A percentile compares a stretch with the other conserved stretches of the same genome.
phyloP scores from a whole-genome alignment of 2,113 vertebrate species.

The Petroica traversi region DNA sequence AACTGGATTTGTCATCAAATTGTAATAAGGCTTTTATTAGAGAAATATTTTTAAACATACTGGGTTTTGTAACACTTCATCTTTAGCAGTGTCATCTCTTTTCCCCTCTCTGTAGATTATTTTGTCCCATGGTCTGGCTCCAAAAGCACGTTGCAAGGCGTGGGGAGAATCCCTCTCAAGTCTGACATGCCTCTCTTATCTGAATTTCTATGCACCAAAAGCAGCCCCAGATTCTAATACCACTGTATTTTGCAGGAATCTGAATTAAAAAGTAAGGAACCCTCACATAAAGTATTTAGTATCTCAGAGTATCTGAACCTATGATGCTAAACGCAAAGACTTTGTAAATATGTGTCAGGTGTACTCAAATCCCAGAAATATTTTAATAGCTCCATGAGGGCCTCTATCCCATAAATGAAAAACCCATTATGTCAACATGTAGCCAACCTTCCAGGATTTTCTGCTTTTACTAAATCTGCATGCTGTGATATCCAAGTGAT shows the following conservation, averaged over 20 bases:
- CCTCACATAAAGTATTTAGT: not conserved
- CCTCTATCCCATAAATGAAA: not conserved
- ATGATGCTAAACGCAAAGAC: not conserved
- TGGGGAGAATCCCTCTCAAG: not conserved
- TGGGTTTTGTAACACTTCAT: not conserved
- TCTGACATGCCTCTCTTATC: not conserved
- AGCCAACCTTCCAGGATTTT: not conserved
- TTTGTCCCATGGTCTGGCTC: not conserved
- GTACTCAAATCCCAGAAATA: not conserved
- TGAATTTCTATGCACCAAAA: not conserved
- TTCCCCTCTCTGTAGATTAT: not conserved
- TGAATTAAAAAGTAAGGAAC: not conserved
- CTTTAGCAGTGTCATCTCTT: not conserved
- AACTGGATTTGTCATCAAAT: not conserved
- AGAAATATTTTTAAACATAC: rapidly evolving
- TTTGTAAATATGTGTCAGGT: not conserved
- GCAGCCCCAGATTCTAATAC: not conserved
- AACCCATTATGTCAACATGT: not conserved
- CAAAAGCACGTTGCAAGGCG: not conserved
- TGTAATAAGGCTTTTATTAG: not conserved
- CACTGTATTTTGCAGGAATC: not conserved
- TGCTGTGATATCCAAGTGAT: not conserved
- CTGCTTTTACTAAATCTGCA: not conserved
- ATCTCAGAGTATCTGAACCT: not conserved
- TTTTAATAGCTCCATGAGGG: not conserved